These are phyloP conservation scores for Melangyna quadrimaculata DNA, from an alignment of 2,888 invertebrate genomes.

Conservation along the genomic window DNA sequence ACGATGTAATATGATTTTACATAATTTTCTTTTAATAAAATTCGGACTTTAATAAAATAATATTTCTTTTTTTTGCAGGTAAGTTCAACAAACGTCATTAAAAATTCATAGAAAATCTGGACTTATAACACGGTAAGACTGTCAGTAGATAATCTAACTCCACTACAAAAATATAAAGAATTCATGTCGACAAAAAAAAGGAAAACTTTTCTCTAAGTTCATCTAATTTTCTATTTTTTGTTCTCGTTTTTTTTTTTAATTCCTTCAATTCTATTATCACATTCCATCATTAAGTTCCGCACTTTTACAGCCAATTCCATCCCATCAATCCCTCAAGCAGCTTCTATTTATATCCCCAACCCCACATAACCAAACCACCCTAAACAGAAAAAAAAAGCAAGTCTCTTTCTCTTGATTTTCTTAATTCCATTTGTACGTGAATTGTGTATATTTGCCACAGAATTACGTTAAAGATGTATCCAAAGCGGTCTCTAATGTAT, in stretches of 20 bases:
- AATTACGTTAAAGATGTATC: slow-evolving; percentile 55
- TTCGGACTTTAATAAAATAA: neutral
- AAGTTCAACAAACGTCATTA: neutral
- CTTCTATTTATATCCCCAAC: neutral
- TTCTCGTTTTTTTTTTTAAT: neutral
- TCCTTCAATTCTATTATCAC: slow-evolving; percentile 22
- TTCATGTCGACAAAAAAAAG: neutral
- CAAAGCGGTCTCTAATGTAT: slow-evolving; percentile 33
- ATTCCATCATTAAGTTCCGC: slow-evolving; percentile 22
- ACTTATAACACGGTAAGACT: slow-evolving; percentile 8
- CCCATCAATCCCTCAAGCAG: slow-evolving; percentile 8
- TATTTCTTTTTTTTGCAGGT: neutral
- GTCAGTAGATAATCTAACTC: neutral
- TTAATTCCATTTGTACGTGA: slow-evolving; percentile 59
- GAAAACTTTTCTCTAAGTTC: slow-evolving; percentile 3
- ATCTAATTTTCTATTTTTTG: neutral
- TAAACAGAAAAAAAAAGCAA: neutral
- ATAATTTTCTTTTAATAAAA: neutral
- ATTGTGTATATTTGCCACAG: slow-evolving; percentile 56
- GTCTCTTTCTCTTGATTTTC: slow-evolving; percentile 28
- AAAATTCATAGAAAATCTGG: neutral
- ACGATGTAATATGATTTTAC: too few relatives aligned
- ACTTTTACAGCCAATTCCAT: slow-evolving; percentile 29
- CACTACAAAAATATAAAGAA: neutral
- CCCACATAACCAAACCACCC: neutral